Evolutionary conservation across 1,140 invertebrate species (phyloP), one percentile per base, ranked within the genome.

Genomic region (Pemphigus obesinymphae): DNA sequence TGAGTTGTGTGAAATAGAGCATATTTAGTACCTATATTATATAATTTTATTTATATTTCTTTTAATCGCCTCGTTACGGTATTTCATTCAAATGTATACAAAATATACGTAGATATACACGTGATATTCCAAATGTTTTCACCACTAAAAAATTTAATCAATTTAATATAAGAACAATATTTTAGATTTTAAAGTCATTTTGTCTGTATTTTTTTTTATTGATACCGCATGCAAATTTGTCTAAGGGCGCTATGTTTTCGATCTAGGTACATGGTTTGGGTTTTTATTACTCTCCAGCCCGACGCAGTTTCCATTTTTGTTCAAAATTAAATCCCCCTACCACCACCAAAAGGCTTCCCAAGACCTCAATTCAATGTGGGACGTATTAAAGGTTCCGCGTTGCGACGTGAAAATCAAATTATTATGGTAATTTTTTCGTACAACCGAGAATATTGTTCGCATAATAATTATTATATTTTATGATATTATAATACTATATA

Each of bases 341-440:
- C 40, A 31, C 13, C 17, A 2, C 40, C 5, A 8, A 15, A 45
- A 13, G 1, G n/a, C 40, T 23, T 17, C 17, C n/a, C n/a, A n/a
- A n/a, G n/a, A n/a, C n/a, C 29, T 20, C 6, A 15, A 48, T 48
- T 50, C 26, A 5, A 45, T 7, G 23, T 29, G n/a, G 1, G 17
- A 72, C 23, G 20, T 45, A 72, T 72, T 72, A 72, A 72, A 72
- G 48, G 31, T 75, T 53, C 20, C 1, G 10, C 29, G 70, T 73
- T 48, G 6, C 45, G 31, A 53, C 48, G 48, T 20, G 10, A 75
- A 75, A 75, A 78, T 15, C 53, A 43, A 61, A 78, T 78, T 61
- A 78, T 78, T 61, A 78, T 55, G 75, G 75, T 78, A 78, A 78
- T 78, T 78, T 20, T 23, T 78, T 40, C n/a, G 3, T 29, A 5